phyloP scores from a whole-genome alignment of 2,888 invertebrate genomes.

The Drosophila robusta region DNA sequence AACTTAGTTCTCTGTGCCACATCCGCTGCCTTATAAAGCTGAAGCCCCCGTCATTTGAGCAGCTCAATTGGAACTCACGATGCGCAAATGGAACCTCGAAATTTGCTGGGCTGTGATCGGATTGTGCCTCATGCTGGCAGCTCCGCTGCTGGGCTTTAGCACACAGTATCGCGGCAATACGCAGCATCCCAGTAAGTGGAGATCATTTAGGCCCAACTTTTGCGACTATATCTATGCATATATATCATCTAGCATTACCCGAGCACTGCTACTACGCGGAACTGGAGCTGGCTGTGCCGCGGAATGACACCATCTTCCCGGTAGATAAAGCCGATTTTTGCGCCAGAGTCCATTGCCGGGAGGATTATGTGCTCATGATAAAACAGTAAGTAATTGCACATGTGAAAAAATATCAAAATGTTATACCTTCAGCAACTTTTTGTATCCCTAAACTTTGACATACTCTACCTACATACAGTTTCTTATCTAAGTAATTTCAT shows the following conservation, averaged over 20 bases:
- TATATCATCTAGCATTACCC: slow-evolving; percentile 35
- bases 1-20: slow-evolving; percentile 11
- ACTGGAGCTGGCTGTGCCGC: slow-evolving; percentile 60
- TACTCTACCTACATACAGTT: no score
- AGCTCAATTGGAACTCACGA: slow-evolving; percentile 5
- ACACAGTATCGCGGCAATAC: slow-evolving; percentile 72
- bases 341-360: slow-evolving; percentile 63
- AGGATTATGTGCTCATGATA: slow-evolving; percentile 76
- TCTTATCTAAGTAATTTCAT: no score
- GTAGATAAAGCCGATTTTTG: slow-evolving; percentile 56
- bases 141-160: slow-evolving; percentile 34
- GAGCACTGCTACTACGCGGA: slow-evolving; percentile 72
- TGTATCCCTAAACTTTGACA: no score
- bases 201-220: no score
- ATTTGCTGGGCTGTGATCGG: slow-evolving; percentile 3
- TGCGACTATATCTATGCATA: not conserved
- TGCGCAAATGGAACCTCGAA: slow-evolving; percentile 17
- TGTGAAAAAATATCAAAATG: no score
- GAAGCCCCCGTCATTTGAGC: not conserved
- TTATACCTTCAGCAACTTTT: no score
- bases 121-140: not conserved
- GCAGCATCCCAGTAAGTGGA: slow-evolving; percentile 62
- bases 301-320: slow-evolving; percentile 61
- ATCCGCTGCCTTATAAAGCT: slow-evolving; percentile 7
- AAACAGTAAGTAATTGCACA: slow-evolving; percentile 65